Conservation (phyloP, 2,113 vertebrate species). For the Laterallus jamaicensis region DNA sequence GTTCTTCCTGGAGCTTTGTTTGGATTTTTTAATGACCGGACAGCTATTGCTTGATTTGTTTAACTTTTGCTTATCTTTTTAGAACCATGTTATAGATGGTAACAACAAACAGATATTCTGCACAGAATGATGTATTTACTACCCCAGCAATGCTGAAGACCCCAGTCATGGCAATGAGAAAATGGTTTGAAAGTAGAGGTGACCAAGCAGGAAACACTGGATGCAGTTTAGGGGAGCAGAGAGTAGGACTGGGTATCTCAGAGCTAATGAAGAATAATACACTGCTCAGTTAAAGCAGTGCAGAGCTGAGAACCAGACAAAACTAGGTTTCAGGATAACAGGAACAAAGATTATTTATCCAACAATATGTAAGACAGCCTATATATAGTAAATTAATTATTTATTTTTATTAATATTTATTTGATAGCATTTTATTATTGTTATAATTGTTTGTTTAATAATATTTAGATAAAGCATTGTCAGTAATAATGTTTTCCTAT, state of each 20-base stretch:
- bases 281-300: neutral
- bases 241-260: neutral
- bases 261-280: neutral
- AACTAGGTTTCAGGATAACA: neutral
- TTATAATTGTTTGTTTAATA: neutral
- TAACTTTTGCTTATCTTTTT: neutral
- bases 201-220: neutral
- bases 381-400: neutral
- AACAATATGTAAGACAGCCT: neutral
- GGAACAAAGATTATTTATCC: neutral
- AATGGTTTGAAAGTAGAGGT: neutral
- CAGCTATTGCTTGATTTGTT: neutral
- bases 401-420: neutral
- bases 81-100: neutral
- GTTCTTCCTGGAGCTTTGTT: neutral
- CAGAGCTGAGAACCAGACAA: neutral
- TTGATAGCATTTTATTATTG: neutral
- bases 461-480: neutral
- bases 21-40: neutral
- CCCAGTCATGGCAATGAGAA: neutral
- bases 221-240: neutral
- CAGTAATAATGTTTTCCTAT: neutral
- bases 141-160: neutral
- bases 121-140: accelerated
- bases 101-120: neutral